A percentile compares a stretch with the other conserved stretches of the same genome.
Conservation (phyloP, 2,113 vertebrate genomes). For the Turnix velox region DNA sequence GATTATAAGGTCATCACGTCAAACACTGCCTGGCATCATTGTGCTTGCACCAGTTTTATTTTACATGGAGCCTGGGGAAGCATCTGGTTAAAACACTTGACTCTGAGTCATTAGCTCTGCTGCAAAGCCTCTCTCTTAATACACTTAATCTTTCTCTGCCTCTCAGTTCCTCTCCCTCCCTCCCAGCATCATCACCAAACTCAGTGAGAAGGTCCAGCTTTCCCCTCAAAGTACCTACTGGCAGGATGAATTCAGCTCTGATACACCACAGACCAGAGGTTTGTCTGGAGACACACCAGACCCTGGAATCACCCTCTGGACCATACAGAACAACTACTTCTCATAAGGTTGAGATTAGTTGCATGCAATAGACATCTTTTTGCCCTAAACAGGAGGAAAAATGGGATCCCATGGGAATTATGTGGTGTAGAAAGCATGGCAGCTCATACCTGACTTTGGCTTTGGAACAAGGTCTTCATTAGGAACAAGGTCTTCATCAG, state of each 20-base stretch:
- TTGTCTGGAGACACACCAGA: background rate
- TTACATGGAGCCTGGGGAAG: background rate
- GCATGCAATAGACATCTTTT: background rate
- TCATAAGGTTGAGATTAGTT: background rate
- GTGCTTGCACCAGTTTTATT: conserved; percentile 36
- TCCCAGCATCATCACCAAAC: fast-evolving
- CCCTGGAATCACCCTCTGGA: background rate
- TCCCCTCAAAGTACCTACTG: background rate
- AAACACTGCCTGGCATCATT: background rate
- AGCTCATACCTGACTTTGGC: background rate
- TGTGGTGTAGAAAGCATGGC: background rate
- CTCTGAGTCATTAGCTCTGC: background rate
- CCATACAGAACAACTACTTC: fast-evolving
- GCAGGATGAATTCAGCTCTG: background rate
- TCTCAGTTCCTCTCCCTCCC: background rate
- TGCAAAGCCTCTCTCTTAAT: background rate
- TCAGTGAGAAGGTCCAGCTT: background rate
- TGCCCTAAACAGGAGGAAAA: background rate
- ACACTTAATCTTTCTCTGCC: background rate
- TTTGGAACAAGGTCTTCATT: background rate
- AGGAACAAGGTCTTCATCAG: background rate
- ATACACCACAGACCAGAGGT: background rate
- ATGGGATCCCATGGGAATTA: background rate
- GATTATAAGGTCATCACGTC: conserved; percentile 36
- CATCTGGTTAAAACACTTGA: conserved; percentile 14